Evolutionary conservation across 2,113 vertebrate genomes (phyloP).

Genomic region (Lutjanus erythropterus): DNA sequence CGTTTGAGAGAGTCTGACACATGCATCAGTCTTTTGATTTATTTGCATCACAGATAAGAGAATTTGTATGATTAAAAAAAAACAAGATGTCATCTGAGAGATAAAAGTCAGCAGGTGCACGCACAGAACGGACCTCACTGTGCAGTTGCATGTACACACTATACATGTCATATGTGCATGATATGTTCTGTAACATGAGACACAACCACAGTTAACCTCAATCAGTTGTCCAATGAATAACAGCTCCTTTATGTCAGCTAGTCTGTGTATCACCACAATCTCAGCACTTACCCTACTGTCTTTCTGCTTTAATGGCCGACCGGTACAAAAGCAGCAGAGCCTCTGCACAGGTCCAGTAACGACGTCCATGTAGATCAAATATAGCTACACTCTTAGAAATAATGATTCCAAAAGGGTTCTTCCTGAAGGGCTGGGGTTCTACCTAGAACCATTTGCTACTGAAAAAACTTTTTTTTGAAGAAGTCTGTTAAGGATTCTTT

Average conservation of each 20-base stretch:
- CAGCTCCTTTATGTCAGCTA: slow-evolving; percentile 37
- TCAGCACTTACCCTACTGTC: slow-evolving; percentile 12
- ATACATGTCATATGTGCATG: background rate
- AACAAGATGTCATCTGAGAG: background rate
- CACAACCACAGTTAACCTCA: slow-evolving; percentile 18
- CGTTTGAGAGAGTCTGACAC: slow-evolving; percentile 73
- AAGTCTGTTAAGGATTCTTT: too few relatives aligned
- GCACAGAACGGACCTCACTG: background rate
- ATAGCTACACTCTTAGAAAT: too few relatives aligned
- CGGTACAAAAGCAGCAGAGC: slow-evolving; percentile 42
- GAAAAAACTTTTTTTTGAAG: too few relatives aligned
- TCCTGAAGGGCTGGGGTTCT: too few relatives aligned
- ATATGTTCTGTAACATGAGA: slow-evolving; percentile 46
- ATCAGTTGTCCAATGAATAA: slow-evolving; percentile 29
- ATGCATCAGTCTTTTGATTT: slow-evolving; percentile 72
- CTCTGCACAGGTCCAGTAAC: slow-evolving; percentile 28
- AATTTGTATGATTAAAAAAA: slow-evolving; percentile 27
- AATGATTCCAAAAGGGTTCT: too few relatives aligned
- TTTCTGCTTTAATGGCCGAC: slow-evolving; percentile 17
- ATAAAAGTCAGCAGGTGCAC: slow-evolving; percentile 47
- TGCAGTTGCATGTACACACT: slow-evolving; percentile 5
- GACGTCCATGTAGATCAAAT: slow-evolving; percentile 55
- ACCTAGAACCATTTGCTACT: too few relatives aligned
- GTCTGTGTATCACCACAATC: background rate
- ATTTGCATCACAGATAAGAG: slow-evolving; percentile 68